Evolutionary conservation across 2,113 vertebrate genomes (phyloP).

Genomic region (human): GRCh38 chr12:114962501-114963000

Average conservation of each 20-base stretch:
- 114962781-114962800: neutral
- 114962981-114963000: neutral
- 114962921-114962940: neutral
- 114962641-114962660: neutral
- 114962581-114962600: neutral
- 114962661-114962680: neutral
- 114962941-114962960: neutral
- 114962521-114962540: neutral
- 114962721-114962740: neutral
- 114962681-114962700: neutral
- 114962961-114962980: too few species aligned
- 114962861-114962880: neutral
- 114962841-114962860: neutral
- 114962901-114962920: neutral
- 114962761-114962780: neutral
- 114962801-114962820: neutral
- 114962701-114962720: neutral
- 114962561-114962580: neutral
- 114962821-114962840: neutral
- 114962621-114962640: neutral
- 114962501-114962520: neutral
- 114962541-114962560: slow-evolving; percentile 37
- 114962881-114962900: neutral
- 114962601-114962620: neutral
- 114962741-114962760: rapidly evolving